Base-by-base conservation (phyloP, 1,140 invertebrate genomes). In the Drosophila kohkoa region DNA sequence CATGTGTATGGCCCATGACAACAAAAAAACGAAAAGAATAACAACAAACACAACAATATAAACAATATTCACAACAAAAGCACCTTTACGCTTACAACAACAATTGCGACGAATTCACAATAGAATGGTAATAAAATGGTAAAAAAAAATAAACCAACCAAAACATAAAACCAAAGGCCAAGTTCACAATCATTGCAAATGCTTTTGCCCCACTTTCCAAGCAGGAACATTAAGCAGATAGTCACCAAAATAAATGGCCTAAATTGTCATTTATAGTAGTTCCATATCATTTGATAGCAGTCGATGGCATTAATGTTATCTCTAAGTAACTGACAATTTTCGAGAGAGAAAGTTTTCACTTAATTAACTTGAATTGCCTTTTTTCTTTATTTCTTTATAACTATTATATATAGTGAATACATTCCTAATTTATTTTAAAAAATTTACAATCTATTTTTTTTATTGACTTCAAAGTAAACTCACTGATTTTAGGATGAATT, bases 131-230 rank as follows among this genome's bases (percentile, higher is more conserved):
- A 46, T 16, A 59, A 45, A 10, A 48, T 45, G 11, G n/a, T n/a
- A 30, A 32, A 5, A 32, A 25, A 20, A 25, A 25, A 20, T n/a
- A n/a, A 20, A 25, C 20, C 20, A 25, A 25, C 7, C 35, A 2
- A 38, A 38, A 38, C 35, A 55, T 8, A 30, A 60, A 43, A 45
- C 11, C 28, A 28, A 74, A 70, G 65, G 65, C 66, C 58, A 79
- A 81, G 75, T 79, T 77, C 63, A 81, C 63, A 66, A 66, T 62
- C 35, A 32, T 57, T 43, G 43, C 8, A 30, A 15, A 41, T 54
- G 11, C 5, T 7, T 52, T 8, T 30, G 51, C 6, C 5, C 13
- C 28, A 54, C 20, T 10, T 25, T 49, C 48, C 20, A 25, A 49
- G 20, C 8, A 25, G 15, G 20, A 10, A 49, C 15, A 20, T 10